Conservation (phyloP, 1,140 invertebrate species). For the Drosophila repletoides region DNA sequence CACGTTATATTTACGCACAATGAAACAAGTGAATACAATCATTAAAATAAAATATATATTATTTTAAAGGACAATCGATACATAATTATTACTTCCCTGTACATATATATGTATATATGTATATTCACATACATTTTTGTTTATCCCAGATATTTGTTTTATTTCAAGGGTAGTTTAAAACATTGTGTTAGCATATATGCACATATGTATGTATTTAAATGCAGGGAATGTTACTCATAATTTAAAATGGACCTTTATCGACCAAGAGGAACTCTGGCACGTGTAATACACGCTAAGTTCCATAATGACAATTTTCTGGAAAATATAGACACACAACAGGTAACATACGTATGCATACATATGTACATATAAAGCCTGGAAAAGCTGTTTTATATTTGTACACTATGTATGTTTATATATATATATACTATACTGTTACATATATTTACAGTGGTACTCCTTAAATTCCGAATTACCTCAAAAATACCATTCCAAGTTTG, state of each 20-base stretch:
- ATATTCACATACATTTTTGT: too few species aligned
- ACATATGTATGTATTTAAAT: background rate
- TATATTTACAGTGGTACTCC: constrained; percentile 85
- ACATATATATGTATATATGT: too few species aligned
- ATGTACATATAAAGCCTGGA: background rate
- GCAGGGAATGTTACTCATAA: background rate
- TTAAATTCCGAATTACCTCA: constrained; percentile 73
- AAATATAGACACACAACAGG: constrained; percentile 85
- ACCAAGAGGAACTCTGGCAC: constrained; percentile 85
- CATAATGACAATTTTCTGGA: constrained; percentile 85
- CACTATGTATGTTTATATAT: background rate
- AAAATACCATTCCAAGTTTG: constrained; percentile 83
- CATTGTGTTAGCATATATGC: too few species aligned
- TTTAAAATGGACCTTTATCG: constrained; percentile 53
- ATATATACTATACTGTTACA: background rate
- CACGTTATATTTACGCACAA: too few species aligned
- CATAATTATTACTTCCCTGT: too few species aligned
- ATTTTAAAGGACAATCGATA: too few species aligned
- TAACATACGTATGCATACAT: constrained; percentile 50
- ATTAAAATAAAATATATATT: too few species aligned
- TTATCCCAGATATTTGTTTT: too few species aligned
- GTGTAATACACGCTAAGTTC: constrained; percentile 86
- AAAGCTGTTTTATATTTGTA: background rate
- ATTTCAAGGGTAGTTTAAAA: too few species aligned
- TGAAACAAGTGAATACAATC: too few species aligned